A percentile compares a stretch with the other conserved stretches of the same genome.
These are phyloP conservation scores for Brachypterus glaber DNA, from an alignment of 2,888 invertebrate species.

Conservation along the genomic window DNA sequence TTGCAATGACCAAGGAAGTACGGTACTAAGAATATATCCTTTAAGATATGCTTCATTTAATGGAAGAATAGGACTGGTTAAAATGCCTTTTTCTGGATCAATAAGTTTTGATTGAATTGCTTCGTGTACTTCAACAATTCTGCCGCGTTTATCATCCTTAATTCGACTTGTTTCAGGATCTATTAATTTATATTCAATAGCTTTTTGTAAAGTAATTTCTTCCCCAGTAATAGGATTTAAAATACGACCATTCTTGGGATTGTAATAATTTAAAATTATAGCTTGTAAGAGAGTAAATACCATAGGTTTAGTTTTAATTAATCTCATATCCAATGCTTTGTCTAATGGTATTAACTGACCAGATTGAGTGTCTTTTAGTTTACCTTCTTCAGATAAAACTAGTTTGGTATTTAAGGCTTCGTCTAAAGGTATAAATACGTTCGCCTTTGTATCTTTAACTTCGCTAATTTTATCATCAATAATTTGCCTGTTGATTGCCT, in stretches of 20 bases:
- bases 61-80: conserved; percentile 60
- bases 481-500: conserved; percentile 69
- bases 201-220: conserved; percentile 63
- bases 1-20: conserved; percentile 72
- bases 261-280: conserved; percentile 68
- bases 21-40: conserved; percentile 69
- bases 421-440: conserved; percentile 61
- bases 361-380: conserved; percentile 61
- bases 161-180: conserved; percentile 63
- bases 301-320: conserved; percentile 60
- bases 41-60: conserved; percentile 72
- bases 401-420: conserved; percentile 64
- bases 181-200: conserved; percentile 60
- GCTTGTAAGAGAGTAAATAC: conserved; percentile 65
- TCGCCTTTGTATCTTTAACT: conserved; percentile 66
- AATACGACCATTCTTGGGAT: conserved; percentile 61
- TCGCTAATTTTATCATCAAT: conserved; percentile 74
- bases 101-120: conserved; percentile 62
- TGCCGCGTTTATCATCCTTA: conserved; percentile 60
- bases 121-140: conserved; percentile 56
- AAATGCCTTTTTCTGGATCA: conserved; percentile 58
- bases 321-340: conserved; percentile 57
- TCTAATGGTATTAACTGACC: conserved; percentile 61
- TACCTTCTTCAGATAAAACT: conserved; percentile 59
- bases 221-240: conserved; percentile 69